Conservation (phyloP, 2,797 vertebrate genomes). For the Xiphophorus birchmanni region DNA sequence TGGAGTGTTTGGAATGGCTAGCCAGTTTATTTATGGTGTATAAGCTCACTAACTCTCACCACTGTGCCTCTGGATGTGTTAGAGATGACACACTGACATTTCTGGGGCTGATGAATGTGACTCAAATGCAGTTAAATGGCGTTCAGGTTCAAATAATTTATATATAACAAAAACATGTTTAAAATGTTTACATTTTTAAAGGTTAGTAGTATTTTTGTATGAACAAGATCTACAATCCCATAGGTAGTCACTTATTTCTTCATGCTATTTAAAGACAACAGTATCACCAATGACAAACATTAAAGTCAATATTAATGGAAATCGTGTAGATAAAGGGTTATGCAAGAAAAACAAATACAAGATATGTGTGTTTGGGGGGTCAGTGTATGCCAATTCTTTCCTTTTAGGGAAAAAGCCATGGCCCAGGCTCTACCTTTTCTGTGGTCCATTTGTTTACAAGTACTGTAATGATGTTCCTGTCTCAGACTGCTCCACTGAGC, state of each 20-base stretch:
- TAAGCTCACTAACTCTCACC: constrained; percentile 31
- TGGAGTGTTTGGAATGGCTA: neutral
- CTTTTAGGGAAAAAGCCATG: constrained; percentile 58
- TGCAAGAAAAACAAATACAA: constrained; percentile 14
- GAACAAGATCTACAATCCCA: neutral
- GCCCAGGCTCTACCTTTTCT: constrained; percentile 34
- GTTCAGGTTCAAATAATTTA: neutral
- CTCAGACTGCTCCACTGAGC: constrained; percentile 41
- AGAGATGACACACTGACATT: constrained; percentile 13
- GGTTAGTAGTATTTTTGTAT: neutral
- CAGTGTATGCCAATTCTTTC: constrained; percentile 9
- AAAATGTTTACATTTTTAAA: neutral
- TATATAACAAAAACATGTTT: neutral
- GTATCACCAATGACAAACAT: neutral
- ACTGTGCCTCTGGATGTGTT: constrained; percentile 6
- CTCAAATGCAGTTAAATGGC: neutral
- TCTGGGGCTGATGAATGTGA: constrained; percentile 13
- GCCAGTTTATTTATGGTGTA: constrained; percentile 35
- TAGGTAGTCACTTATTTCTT: neutral
- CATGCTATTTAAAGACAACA: neutral
- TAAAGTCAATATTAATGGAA: neutral
- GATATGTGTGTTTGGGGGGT: neutral
- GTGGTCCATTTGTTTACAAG: constrained; percentile 69
- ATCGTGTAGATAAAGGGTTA: neutral
- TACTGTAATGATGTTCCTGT: constrained; percentile 68